Conservation (phyloP, 2,888 invertebrate species). For the Drosophila helvetica region DNA sequence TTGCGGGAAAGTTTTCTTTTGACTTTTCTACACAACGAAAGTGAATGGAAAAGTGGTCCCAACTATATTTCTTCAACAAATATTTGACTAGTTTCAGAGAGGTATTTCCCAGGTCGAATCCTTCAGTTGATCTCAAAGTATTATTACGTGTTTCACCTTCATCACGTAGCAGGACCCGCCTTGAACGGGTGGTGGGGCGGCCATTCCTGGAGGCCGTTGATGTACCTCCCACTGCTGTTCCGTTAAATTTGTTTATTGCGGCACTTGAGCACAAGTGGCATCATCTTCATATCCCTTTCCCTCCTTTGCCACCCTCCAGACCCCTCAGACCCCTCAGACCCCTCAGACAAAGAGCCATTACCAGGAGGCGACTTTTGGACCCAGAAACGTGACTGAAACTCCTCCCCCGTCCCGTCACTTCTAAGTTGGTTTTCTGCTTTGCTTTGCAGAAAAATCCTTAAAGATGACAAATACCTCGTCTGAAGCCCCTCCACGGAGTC, state of each 20-base stretch:
- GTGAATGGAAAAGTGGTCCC: too few species aligned
- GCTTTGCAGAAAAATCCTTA: slow-evolving; percentile 78
- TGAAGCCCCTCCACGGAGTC: slow-evolving; percentile 8
- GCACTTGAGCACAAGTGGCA: slow-evolving; percentile 79
- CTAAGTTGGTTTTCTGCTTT: slow-evolving; percentile 57
- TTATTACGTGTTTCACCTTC: slow-evolving; percentile 46
- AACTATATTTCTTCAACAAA: background rate
- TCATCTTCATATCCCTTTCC: slow-evolving; percentile 60
- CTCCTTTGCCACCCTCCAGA: background rate
- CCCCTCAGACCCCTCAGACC: too few species aligned
- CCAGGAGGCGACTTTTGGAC: slow-evolving; percentile 49
- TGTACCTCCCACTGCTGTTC: slow-evolving; percentile 40
- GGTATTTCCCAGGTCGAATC: slow-evolving; percentile 1
- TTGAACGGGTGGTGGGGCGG: slow-evolving; percentile 14
- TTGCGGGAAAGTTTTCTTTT: too few species aligned
- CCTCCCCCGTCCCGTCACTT: slow-evolving; percentile 40
- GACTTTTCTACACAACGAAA: too few species aligned
- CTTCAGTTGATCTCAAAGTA: slow-evolving; percentile 1
- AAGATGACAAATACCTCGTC: slow-evolving; percentile 71
- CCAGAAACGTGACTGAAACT: slow-evolving; percentile 60
- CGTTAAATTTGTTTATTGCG: slow-evolving; percentile 77
- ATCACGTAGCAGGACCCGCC: slow-evolving; percentile 47
- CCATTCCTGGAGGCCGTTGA: slow-evolving; percentile 51
- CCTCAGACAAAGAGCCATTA: slow-evolving; percentile 57
- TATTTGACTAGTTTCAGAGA: background rate